Base-by-base conservation (phyloP, 2,797 vertebrate species). In the Pipistrellus kuhlii region DNA sequence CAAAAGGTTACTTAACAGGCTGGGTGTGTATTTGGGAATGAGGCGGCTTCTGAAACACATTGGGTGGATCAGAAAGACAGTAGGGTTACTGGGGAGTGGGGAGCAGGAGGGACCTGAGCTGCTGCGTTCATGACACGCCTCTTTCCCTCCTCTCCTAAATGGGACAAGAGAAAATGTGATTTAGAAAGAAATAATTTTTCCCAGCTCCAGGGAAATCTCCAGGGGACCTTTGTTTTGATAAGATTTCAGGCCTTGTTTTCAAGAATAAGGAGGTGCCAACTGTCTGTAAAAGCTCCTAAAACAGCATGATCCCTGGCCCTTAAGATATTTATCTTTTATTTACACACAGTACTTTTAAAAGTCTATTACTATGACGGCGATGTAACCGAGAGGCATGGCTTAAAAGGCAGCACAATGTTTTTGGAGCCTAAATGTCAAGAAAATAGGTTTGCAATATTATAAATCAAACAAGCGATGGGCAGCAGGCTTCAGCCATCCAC, bases 321-420 rank as follows among this genome's bases (percentile, higher is more conserved):
- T 82, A 38, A 89, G 89, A 96, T 88, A 94, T 93, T 88, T 90
- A 76, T 96, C 93, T 94, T 94, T 95, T 94, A 95, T 97, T 96
- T 96, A 94, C 76, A 89, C 94, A 85, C 51, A 85, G 69, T 35
- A 30, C 21, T 91, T 93, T 75, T 93, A 72, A 96, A 94, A 95
- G 88, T 53, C 91, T 93, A 82, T 95, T 94, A 93, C 59, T 80
- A 20, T 94, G 93, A 95, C 66, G 80, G 95, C 93, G 77, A 91
- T 88, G 69, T 83, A 87, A 93, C 53, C 44, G 85, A 93, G 73
- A 93, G 71, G 55, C 62, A 82, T 94, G 77, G 9, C 17, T 25
- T 89, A 51, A 90, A 91, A 93, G 48, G 46, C 46, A 78, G 38
- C 71, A 46, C 14, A 23, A 35, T 41, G 51, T 75, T 91, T 92